These are phyloP conservation scores for Nibea coibor DNA, from an alignment of 2,113 vertebrate genomes.

Conservation along the genomic window DNA sequence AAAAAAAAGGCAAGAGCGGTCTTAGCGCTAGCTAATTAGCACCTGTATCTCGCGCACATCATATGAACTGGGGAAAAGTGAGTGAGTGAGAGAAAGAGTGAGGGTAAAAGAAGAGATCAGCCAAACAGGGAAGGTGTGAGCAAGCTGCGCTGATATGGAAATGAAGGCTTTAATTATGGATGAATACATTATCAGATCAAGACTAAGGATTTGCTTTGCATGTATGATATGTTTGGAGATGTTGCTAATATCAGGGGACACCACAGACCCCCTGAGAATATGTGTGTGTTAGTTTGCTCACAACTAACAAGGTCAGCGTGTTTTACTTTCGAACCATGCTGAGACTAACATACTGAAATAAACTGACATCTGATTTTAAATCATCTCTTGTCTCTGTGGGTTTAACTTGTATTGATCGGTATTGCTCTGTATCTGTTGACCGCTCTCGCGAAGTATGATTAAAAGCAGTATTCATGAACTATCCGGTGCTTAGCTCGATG, in stretches of 20 bases:
- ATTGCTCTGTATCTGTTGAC: not conserved
- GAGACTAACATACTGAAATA: not conserved
- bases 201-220: conserved; percentile 62
- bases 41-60: conserved; percentile 59
- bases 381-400: not conserved
- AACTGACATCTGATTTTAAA: conserved; percentile 8
- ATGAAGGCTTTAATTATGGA: conserved; percentile 81
- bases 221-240: conserved; percentile 61
- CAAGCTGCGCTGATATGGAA: conserved; percentile 74
- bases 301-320: not conserved
- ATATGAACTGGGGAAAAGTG: conserved; percentile 37
- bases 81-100: conserved; percentile 17
- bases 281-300: conserved; percentile 42
- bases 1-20: conserved; percentile 36
- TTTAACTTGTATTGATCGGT: not conserved
- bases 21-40: conserved; percentile 68
- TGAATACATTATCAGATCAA: conserved; percentile 78
- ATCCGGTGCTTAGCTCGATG: not conserved
- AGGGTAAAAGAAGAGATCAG: conserved; percentile 50
- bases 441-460: not conserved
- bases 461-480: not conserved
- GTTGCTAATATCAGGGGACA: conserved; percentile 48
- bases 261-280: conserved; percentile 36
- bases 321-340: not conserved
- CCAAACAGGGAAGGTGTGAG: conserved; percentile 69